Evolutionary conservation across 2,113 vertebrate species (phyloP), one percentile per base, ranked within the genome.

Genomic region (Pangasianodon gigas): DNA sequence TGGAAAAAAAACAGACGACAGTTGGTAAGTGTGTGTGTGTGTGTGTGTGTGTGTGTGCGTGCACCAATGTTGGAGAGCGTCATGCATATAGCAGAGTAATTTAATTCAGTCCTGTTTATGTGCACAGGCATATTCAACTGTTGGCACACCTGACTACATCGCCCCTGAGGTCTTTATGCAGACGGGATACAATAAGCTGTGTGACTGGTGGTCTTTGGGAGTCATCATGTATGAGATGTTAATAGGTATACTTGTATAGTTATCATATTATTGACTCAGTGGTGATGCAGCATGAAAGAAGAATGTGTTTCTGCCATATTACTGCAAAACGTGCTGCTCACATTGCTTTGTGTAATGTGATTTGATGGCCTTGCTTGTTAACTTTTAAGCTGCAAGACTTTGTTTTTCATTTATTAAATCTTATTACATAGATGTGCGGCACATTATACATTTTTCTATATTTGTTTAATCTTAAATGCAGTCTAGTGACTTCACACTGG

Each of bases 181-280:
- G 95, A 99, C 98, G 0, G 98, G 98, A 0, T 99, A 99, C 96
- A 99, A 98, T 95, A 99, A 98, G 91, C 94, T 99, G 80, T 99
- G 98, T 93, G 98, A 99, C 94, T 99, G 98, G 98, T 99, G 98
- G 98, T 99, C 98, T 89, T 93, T 99, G 94, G 98, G 98, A 44
- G 98, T 99, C 92, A 99, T 99, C 93, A 99, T 99, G 98, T 99
- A 99, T 75, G 98, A 99, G 94, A 99, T 99, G 98, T 94, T 99
- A 83, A 99, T 99, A 94, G 98, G 98, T 99, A 96, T 5, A 96
- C n/a, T 65, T 41, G 14, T 37, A 6, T 46, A 52, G 11, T 48
- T 14, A 11, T 89, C 37, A 3, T 86, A 8, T 52, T 18, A 37
- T 9, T 56, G 11, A 37, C 19, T 46, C 44, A 56, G 3, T 3